These are phyloP conservation scores for Misgurnus mizolepis DNA, from an alignment of 2,113 vertebrate genomes.

Conservation along the genomic window DNA sequence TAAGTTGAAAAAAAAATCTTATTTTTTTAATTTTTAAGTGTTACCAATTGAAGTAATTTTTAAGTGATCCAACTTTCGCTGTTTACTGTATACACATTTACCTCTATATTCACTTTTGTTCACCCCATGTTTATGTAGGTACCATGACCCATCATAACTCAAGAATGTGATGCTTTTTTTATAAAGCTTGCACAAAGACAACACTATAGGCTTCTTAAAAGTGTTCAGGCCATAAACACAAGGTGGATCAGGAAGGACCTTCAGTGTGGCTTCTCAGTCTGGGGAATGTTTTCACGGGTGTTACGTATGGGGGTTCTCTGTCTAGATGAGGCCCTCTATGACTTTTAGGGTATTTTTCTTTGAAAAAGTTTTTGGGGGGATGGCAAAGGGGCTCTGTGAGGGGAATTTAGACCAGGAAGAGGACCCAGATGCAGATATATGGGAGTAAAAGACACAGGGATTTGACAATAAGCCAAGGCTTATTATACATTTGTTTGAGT, in stretches of 20 bases:
- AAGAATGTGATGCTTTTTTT: conserved; percentile 5
- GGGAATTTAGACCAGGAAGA: conserved; percentile 11
- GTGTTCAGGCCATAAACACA: not conserved
- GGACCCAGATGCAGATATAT: not conserved
- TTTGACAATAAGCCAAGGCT: not conserved
- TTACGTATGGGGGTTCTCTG: conserved; percentile 2
- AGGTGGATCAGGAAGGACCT: not conserved
- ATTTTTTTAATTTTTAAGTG: too few species aligned
- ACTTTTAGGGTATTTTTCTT: conserved; percentile 26
- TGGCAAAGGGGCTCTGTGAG: conserved; percentile 21
- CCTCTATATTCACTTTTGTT: not conserved
- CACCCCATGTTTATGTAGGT: not conserved
- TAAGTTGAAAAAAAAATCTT: too few species aligned
- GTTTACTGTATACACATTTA: not conserved
- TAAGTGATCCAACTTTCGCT: too few species aligned
- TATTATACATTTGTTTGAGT: too few species aligned
- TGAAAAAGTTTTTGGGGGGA: conserved; percentile 24
- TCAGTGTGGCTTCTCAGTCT: conserved; percentile 40
- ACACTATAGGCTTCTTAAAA: not conserved
- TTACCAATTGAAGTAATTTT: too few species aligned
- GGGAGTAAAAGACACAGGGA: not conserved
- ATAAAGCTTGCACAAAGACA: too few species aligned
- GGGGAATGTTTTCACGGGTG: conserved; percentile 34
- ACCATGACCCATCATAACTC: conserved; percentile 1
- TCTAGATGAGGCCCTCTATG: conserved; percentile 23